Base-by-base conservation (phyloP, 2,113 vertebrate species). In the Malurus cyaneus region DNA sequence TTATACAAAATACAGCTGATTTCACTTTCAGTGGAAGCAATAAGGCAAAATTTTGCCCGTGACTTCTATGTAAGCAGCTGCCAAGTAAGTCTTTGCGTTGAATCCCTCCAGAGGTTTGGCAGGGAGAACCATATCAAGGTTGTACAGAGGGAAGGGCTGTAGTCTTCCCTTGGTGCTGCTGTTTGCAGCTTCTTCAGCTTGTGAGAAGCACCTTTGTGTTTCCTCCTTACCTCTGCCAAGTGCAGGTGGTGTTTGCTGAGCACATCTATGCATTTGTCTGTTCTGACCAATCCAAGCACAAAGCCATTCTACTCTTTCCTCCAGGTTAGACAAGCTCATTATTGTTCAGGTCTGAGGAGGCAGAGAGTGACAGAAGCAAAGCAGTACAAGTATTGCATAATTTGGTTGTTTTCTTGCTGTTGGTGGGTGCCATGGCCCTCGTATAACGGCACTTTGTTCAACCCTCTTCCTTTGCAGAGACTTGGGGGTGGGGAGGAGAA, bases 111-210 rank as follows among this genome's bases (percentile, higher is more conserved):
- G 8, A 65, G 66, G 14, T 44, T 12, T 73, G 36, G 15, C 19
- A 18, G 46, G 32, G 54, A 29, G 32, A 88, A 13, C 17, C 19
- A 28, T 23, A 8, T 12, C 1, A 3, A 18, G n/a, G n/a, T 59
- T 3, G 2, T 18, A 24, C 8, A 5, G 59, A 50, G 54, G 1
- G 0, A 1, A 39, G 25, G 25, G 25, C 47, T 78, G 44, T 12
- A 23, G 8, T 93, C 18, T 56, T 74, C 57, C 52, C 61, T 70
- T 2, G 0, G 14, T 52, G n/a, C 18, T 0, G 1, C 32, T 8
- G 2, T 17, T 67, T 53, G 46, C 32, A 53, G 15, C 42, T 72
- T 46, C 66, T 81, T 81, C 36, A 26, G 7, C 29, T 24, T 26
- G 49, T 47, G 50, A 49, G 74, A 2, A 9, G 36, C 46, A 32